phyloP scores from a whole-genome alignment of 2,797 vertebrate species.

The Passerculus sandwichensis region DNA sequence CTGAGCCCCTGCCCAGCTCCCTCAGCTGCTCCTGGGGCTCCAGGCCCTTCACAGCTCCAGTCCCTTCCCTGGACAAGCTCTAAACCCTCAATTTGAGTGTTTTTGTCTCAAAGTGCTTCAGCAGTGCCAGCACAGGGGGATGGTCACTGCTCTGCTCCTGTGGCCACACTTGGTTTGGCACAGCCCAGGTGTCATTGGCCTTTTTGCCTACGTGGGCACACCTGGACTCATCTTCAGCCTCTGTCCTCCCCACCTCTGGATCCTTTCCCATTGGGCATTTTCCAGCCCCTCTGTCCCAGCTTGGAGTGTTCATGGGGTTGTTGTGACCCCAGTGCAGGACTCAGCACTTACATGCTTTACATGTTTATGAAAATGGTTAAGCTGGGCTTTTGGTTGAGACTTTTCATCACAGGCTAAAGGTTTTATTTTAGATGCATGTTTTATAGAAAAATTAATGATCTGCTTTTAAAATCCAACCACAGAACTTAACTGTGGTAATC shows the following conservation, averaged over 20 bases:
- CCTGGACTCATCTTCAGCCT: not conserved
- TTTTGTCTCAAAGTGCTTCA: not conserved
- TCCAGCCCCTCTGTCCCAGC: not conserved
- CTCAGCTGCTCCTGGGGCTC: no score
- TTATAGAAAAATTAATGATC: conserved; percentile 34
- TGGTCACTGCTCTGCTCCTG: not conserved
- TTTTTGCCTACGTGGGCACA: not conserved
- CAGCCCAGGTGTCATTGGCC: not conserved
- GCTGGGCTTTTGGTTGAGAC: not conserved
- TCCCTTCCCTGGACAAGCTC: not conserved
- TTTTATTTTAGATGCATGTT: not conserved
- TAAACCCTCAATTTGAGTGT: not conserved
- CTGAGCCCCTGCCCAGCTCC: no score
- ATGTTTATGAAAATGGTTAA: not conserved
- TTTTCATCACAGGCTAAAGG: not conserved
- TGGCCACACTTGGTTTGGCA: not conserved
- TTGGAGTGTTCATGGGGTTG: not conserved
- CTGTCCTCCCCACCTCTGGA: not conserved
- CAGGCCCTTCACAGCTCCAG: fast-evolving
- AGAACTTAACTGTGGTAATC: not conserved
- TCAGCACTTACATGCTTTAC: not conserved
- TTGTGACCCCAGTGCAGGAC: not conserved
- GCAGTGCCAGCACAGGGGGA: not conserved
- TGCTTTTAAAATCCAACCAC: conserved; percentile 6
- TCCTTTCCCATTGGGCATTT: not conserved